Base-by-base conservation (phyloP, 1,140 invertebrate species). In the Mercenaria mercenaria region DNA sequence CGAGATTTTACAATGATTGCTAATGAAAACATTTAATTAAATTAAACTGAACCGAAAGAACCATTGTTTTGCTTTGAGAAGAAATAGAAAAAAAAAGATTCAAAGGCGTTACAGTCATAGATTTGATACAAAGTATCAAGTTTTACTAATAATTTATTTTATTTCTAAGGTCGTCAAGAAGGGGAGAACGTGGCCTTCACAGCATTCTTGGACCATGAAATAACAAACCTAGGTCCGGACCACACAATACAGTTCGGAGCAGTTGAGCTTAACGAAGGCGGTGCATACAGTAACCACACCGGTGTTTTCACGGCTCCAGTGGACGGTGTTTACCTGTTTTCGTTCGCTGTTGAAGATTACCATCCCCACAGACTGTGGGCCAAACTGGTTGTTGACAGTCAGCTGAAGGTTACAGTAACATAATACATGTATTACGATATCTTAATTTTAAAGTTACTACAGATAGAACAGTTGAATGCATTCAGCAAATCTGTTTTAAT, bases 131-230 rank as follows among this genome's bases (percentile, higher is more conserved):
- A 4, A 13, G 20, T 56, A 20, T 56, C 15, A 56, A 3, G 3
- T 56, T 56, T 3, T 56, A 56, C 20, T 56, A 4, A 4, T 13
- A 56, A 20, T 56, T 20, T 56, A 56, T 23, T 47, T 8, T 47
- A 47, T 47, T 56, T 8, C 20, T 23, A 4, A 56, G 52, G 32
- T 3, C 43, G 72, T 23, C 72, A 79, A 29, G 39, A 41, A 29
- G n/a, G n/a, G n/a, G 76, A 79, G n/a, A 52, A 8, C 11, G 26
- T 79, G 18, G 79, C 79, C 34, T 81, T 81, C 26, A 37, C 79
- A 23, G 50, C 79, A 32, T 81, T 61, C 26, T 20, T 81, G 1
- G 34, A 81, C 29, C 79, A 39, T 61, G 41, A 81, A 37, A 6
- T 81, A 15, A 20, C 13, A 3, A 47, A 81, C 50, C 79, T 81